phyloP scores from a whole-genome alignment of 2,113 vertebrate species.

The Propithecus coquereli region DNA sequence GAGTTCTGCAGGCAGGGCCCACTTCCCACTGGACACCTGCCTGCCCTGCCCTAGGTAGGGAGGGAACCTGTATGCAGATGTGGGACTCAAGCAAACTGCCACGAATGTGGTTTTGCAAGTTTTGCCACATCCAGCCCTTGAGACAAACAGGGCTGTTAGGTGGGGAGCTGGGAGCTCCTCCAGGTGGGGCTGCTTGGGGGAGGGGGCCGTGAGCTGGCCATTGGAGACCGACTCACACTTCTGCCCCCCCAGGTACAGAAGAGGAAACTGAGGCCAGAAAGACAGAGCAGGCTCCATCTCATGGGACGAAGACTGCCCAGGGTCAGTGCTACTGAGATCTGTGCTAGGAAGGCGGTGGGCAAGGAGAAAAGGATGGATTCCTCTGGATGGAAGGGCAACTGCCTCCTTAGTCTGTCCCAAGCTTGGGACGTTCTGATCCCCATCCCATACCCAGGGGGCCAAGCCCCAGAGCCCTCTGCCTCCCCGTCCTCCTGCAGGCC shows the following conservation, averaged over 20 bases:
- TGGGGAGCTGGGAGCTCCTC: conserved; percentile 18
- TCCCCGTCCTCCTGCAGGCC: neutral
- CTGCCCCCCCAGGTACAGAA: neutral
- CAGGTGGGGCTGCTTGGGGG: conserved; percentile 8
- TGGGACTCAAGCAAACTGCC: conserved; percentile 38
- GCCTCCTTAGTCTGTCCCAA: neutral
- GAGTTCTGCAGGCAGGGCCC: neutral
- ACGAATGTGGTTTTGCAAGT: conserved; percentile 75
- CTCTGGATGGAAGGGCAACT: neutral
- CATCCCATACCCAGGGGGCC: neutral
- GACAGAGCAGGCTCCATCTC: neutral
- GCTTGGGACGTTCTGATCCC: neutral
- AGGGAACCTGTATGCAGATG: neutral
- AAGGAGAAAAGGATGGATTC: neutral
- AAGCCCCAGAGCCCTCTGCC: neutral
- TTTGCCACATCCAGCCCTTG: conserved; percentile 61
- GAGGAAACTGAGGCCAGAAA: neutral
- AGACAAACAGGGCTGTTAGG: conserved; percentile 43
- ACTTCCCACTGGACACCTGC: conserved; percentile 4
- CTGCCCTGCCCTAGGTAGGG: neutral
- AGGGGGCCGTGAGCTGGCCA: neutral
- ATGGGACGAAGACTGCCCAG: neutral
- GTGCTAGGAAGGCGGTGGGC: neutral
- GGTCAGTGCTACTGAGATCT: neutral
- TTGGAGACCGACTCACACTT: neutral